phyloP scores from a whole-genome alignment of 2,113 vertebrate species.

The Channa argus region DNA sequence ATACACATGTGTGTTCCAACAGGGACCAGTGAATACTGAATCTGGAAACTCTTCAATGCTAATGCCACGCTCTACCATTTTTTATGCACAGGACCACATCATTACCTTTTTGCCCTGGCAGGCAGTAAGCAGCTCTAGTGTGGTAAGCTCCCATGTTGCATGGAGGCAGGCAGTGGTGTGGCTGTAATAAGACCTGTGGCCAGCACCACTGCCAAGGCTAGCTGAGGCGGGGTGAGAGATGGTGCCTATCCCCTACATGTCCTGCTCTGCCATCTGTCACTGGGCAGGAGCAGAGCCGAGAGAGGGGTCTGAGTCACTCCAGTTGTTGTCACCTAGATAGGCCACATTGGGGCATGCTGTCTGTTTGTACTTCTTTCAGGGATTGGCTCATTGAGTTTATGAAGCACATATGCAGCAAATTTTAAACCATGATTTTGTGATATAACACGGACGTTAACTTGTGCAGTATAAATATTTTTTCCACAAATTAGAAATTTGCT shows the following conservation, averaged over 20 bases:
- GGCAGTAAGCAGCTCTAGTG: constrained; percentile 60
- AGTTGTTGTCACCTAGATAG: constrained; percentile 70
- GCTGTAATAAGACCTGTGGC: constrained; percentile 80
- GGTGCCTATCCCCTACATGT: constrained; percentile 77
- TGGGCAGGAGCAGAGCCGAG: constrained; percentile 66
- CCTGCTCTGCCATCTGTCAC: constrained; percentile 82
- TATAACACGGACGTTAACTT: not conserved
- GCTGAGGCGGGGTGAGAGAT: constrained; percentile 70
- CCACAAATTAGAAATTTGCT: not conserved
- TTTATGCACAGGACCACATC: constrained; percentile 64
- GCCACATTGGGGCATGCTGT: constrained; percentile 62
- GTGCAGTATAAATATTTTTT: not conserved
- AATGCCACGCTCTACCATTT: constrained; percentile 48
- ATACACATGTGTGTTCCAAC: constrained; percentile 31
- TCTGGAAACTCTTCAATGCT: constrained; percentile 47
- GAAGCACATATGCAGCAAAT: constrained; percentile 7
- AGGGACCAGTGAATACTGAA: constrained; percentile 31
- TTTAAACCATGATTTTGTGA: constrained; percentile 8
- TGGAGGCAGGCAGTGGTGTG: constrained; percentile 67
- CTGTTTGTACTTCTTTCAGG: constrained; percentile 64
- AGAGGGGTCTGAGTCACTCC: constrained; percentile 72
- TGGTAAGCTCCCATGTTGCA: constrained; percentile 74
- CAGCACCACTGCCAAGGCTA: constrained; percentile 70
- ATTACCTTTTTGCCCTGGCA: constrained; percentile 73
- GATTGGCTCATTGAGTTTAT: constrained; percentile 36